These are phyloP conservation scores for Streblospio benedicti DNA, from an alignment of 1,140 invertebrate species.

Conservation along the genomic window DNA sequence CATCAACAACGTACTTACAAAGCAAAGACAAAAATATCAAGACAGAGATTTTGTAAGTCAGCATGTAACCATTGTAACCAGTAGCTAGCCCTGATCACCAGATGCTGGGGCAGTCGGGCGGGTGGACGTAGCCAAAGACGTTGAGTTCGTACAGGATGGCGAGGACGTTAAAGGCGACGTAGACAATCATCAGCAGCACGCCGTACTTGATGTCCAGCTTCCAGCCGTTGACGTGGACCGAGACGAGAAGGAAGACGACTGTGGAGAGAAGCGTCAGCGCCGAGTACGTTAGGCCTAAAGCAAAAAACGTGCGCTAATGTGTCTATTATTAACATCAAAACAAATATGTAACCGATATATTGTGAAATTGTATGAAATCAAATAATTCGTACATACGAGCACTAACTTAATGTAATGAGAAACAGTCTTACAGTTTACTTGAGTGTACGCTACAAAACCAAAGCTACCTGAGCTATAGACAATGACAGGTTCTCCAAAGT, in stretches of 20 bases:
- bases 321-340: neutral
- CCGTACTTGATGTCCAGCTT: slow-evolving; percentile 55
- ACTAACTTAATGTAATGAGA: no score
- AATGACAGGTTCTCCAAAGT: slow-evolving; percentile 50
- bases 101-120: slow-evolving; percentile 58
- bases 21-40: no score
- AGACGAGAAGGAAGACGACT: slow-evolving; percentile 29
- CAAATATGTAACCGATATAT: slow-evolving; percentile 25
- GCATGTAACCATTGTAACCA: no score
- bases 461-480: slow-evolving; percentile 48
- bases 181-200: slow-evolving; percentile 65
- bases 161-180: slow-evolving; percentile 66
- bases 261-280: slow-evolving; percentile 37
- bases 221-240: slow-evolving; percentile 35
- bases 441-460: no score
- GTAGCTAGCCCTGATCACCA: no score
- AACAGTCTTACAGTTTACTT: no score
- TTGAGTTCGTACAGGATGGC: slow-evolving; percentile 77
- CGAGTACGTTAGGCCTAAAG: slow-evolving; percentile 38
- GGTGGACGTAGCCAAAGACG: slow-evolving; percentile 74
- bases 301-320: neutral
- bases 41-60: no score
- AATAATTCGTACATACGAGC: no score
- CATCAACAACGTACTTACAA: no score
- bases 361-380: no score